Conservation (phyloP, 2,113 vertebrate genomes). For the Epinephelus lanceolatus region DNA sequence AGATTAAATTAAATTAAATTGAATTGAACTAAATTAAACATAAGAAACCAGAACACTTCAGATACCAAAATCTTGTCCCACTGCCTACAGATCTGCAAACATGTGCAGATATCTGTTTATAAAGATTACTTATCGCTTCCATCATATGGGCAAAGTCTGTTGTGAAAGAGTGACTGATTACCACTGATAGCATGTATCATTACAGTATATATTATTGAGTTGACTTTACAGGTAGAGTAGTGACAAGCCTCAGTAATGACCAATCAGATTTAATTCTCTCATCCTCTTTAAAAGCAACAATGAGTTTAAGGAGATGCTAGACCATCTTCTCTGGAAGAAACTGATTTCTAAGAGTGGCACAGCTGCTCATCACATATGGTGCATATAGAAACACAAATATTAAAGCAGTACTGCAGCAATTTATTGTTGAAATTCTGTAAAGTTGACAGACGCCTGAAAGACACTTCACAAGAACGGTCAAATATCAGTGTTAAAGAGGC, state of each 20-base stretch:
- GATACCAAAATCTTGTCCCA: too few species aligned
- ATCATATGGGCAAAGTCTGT: too few species aligned
- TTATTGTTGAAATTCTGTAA: neutral
- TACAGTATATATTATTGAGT: neutral
- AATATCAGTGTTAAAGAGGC: neutral
- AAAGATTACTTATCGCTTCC: too few species aligned
- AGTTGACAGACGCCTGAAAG: neutral
- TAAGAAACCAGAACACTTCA: too few species aligned
- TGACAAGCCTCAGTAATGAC: neutral
- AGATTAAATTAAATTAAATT: too few species aligned
- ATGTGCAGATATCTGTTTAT: too few species aligned
- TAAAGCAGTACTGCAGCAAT: neutral
- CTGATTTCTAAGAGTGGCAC: neutral
- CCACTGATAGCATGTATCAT: too few species aligned
- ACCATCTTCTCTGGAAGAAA: neutral
- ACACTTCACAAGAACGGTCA: neutral
- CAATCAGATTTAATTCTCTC: neutral
- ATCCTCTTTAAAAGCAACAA: neutral
- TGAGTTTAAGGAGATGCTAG: neutral
- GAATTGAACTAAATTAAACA: too few species aligned
- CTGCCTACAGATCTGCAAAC: too few species aligned
- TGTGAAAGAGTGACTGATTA: too few species aligned
- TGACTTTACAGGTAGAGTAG: neutral
- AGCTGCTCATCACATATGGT: neutral
- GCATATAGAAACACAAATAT: neutral